A percentile compares a stretch with the other conserved stretches of the same genome.
Conservation (phyloP, 2,113 vertebrate species). For the Mormyrus iriodes region DNA sequence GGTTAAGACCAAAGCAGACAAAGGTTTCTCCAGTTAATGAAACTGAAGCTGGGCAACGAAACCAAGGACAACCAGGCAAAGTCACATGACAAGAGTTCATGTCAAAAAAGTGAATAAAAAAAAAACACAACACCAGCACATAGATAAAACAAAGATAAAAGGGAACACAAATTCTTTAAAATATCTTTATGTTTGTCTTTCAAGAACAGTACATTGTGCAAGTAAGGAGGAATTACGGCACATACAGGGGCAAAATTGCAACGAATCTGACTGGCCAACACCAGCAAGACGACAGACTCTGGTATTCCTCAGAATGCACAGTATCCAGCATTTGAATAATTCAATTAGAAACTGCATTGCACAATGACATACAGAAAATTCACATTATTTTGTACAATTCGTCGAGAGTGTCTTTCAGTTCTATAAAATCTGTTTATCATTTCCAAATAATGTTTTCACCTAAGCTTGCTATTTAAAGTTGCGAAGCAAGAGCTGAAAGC, state of each 20-base stretch:
- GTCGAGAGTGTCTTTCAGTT: slow-evolving; percentile 14
- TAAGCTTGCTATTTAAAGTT: slow-evolving; percentile 8
- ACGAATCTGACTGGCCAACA: slow-evolving; percentile 4
- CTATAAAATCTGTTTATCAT: slow-evolving; percentile 19
- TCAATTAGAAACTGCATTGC: slow-evolving; percentile 19
- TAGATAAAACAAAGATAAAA: slow-evolving; percentile 15
- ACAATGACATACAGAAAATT: slow-evolving; percentile 21
- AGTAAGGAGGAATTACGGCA: slow-evolving; percentile 21
- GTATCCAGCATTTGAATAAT: slow-evolving; percentile 24
- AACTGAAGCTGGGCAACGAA: neutral
- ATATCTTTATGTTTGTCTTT: slow-evolving; percentile 26
- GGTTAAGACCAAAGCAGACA: neutral
- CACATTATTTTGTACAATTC: slow-evolving; percentile 17
- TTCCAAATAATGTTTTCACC: slow-evolving; percentile 8
- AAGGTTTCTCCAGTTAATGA: neutral
- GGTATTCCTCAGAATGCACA: slow-evolving; percentile 20
- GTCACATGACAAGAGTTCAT: neutral
- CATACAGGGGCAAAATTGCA: slow-evolving; percentile 12
- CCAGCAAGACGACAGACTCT: slow-evolving; percentile 11
- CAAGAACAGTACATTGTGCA: slow-evolving; percentile 30
- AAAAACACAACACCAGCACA: neutral
- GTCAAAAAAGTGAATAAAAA: slow-evolving; percentile 11
- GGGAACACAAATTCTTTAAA: slow-evolving; percentile 23
- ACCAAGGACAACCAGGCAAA: neutral
- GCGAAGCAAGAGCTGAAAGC: neutral